Conservation (phyloP, 2,797 vertebrate genomes). For the Chrysocyon brachyurus region DNA sequence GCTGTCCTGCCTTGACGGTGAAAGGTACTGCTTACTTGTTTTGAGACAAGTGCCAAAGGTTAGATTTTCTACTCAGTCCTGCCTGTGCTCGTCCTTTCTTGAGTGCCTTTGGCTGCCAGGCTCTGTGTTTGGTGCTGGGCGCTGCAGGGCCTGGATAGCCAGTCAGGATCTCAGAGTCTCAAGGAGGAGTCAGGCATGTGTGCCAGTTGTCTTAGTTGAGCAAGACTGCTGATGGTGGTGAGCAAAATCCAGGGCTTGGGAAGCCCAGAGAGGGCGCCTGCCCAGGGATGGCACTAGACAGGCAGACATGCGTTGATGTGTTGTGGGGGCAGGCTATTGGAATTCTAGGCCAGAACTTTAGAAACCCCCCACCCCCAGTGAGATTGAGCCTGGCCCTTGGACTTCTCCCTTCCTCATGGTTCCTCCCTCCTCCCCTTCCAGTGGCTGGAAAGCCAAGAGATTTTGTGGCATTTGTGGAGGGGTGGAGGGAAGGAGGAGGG, state of each 20-base stretch:
- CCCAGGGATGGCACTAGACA: accelerated
- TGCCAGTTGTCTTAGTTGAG: not conserved
- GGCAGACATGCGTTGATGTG: no score
- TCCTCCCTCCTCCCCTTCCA: not conserved
- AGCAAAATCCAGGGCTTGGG: not conserved
- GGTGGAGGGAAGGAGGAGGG: no score
- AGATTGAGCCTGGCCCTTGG: not conserved
- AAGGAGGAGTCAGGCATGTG: accelerated
- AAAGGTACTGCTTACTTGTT: accelerated
- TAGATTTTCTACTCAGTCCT: no score
- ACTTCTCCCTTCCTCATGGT: not conserved
- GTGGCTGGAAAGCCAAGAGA: not conserved
- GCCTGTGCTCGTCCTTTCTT: accelerated
- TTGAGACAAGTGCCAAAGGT: not conserved
- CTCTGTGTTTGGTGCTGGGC: not conserved
- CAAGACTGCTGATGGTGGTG: not conserved
- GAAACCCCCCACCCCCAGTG: not conserved
- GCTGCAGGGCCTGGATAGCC: accelerated
- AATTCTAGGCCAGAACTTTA: not conserved
- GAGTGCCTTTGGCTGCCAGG: no score
- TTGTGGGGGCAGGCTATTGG: accelerated
- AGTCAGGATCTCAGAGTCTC: not conserved
- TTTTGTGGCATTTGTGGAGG: accelerated
- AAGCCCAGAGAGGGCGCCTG: accelerated
- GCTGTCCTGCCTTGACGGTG: not conserved